Base-by-base conservation (phyloP, 2,888 invertebrate genomes). In the Polyploca ridens region DNA sequence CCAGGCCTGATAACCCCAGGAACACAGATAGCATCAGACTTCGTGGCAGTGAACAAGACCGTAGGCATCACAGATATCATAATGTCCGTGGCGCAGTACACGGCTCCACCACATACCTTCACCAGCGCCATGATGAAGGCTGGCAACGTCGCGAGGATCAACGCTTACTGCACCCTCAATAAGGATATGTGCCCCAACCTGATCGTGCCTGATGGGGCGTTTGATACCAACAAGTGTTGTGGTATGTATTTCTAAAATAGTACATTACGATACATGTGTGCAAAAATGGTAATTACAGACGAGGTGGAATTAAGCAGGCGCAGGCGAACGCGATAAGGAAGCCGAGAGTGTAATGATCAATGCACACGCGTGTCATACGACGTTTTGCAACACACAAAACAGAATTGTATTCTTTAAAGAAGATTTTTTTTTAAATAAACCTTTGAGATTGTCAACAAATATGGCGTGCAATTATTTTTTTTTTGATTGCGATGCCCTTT, bases 61-160 rank as follows among this genome's bases (percentile, higher is more conserved):
- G 2, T 0, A 3, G 33, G 35, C 58, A n/a, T 33, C 7, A 5
- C 5, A 5, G 33, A n/a, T 58, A 68, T 64, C 5, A 0, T 82
- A 0, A 63, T 85, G 3, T 5, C 6, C 0, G 0, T 67, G 0
- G 57, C 67, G 3, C 49, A 66, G 7, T 78, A 72, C 69, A 0
- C 71, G 0, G 63, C 78, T 63, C 79, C 90, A 1, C 84, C 88
- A 0, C 89, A 88, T 74, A 69, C 86, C 0, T 13, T 85, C 65
- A 73, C 75, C 0, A 27, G 66, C 14, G 85, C 79, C 0, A 65
- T 75, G 2, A 49, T 74, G 1, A 68, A 69, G 49, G 59, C 75
- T 27, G 71, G 70, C 0, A 6, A 64, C 7, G 69, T 76, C 11
- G 88, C 86, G 0, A 57, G 80, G 0, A 0, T 72, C 19, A 90